Conservation (phyloP, 2,797 vertebrate genomes). For the Diceros bicornis region DNA sequence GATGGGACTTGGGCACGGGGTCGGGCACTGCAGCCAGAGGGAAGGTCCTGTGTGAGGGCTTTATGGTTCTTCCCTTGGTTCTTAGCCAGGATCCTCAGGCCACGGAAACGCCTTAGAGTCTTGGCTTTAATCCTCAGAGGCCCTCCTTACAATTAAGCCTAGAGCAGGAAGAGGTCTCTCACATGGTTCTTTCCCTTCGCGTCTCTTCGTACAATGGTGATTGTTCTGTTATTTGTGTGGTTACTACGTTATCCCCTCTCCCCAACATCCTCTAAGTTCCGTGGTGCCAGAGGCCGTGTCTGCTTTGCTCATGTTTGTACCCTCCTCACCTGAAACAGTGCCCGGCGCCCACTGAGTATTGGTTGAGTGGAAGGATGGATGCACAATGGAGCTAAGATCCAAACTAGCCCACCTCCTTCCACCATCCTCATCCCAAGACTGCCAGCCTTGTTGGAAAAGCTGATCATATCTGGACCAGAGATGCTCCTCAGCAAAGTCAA, state of each 20-base stretch:
- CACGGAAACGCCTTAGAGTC: background rate
- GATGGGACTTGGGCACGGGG: background rate
- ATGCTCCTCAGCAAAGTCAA: conserved; percentile 87
- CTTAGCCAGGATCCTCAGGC: background rate
- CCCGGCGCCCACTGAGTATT: fast-evolving
- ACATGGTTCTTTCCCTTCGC: background rate
- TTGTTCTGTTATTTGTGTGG: background rate
- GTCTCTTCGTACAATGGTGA: background rate
- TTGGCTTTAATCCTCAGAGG: conserved; percentile 55
- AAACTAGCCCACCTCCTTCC: conserved; percentile 55
- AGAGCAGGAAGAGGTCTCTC: background rate
- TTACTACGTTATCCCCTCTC: background rate
- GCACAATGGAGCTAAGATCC: background rate
- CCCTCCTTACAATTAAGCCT: background rate
- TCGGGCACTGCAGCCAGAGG: background rate
- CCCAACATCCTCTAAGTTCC: background rate
- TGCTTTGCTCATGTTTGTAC: background rate
- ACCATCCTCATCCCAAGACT: conserved; percentile 73
- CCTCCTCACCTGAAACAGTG: background rate
- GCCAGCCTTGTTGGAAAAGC: background rate
- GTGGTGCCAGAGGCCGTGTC: background rate
- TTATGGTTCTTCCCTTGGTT: background rate
- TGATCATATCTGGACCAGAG: background rate
- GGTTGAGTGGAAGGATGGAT: fast-evolving
- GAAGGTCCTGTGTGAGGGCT: background rate